Conservation (phyloP, 64 coral and sea anemone genomes). For the Dendronephthya gigantea region DNA sequence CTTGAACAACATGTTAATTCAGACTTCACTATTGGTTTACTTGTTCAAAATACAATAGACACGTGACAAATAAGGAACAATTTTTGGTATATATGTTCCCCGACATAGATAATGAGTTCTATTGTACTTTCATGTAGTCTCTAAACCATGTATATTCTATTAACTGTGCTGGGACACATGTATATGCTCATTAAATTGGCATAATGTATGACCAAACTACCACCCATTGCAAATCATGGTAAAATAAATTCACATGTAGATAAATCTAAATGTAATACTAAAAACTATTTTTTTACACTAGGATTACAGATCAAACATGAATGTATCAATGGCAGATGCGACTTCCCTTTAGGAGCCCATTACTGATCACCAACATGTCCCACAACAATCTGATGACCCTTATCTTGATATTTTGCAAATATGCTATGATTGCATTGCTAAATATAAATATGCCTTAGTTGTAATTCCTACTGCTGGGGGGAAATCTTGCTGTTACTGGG, state of each 20-base stretch:
- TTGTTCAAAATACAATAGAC: no score
- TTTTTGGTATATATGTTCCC: no score
- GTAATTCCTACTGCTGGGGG: conserved; percentile 20
- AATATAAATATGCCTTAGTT: conserved; percentile 1
- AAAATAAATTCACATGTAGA: background rate
- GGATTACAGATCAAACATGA: background rate
- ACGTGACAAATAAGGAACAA: no score
- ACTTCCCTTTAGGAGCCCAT: background rate
- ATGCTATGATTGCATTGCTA: background rate
- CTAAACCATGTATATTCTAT: no score
- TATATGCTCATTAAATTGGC: no score
- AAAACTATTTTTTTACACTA: background rate
- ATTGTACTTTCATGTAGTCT: no score
- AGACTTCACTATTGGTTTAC: no score
- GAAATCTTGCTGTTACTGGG: background rate
- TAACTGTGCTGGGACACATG: no score
- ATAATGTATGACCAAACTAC: background rate
- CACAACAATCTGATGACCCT: background rate
- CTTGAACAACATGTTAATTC: no score
- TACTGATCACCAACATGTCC: background rate
- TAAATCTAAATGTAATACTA: background rate
- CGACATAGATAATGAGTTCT: no score
- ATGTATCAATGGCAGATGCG: background rate
- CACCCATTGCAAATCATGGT: background rate
- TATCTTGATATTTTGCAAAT: conserved; percentile 13